Conservation (phyloP, 2,113 vertebrate genomes). For the Brachionichthys hirsutus region DNA sequence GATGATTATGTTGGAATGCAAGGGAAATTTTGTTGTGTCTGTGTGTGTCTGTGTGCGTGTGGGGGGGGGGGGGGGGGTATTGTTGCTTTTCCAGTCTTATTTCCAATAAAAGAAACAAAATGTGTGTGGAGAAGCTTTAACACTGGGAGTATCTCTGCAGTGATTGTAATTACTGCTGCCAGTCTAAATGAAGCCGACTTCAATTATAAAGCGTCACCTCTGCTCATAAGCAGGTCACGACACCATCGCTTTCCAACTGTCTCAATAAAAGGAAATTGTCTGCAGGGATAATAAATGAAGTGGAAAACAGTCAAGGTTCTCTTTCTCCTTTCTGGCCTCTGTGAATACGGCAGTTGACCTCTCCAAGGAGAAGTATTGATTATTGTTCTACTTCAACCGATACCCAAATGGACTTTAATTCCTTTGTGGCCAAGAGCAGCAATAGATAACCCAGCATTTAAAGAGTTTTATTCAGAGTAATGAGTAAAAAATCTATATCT, state of each 20-base stretch:
- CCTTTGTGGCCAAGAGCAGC: constrained; percentile 4
- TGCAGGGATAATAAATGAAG: constrained; percentile 38
- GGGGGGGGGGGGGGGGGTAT: too few relatives aligned
- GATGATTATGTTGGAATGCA: too few relatives aligned
- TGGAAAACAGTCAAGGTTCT: constrained; percentile 35
- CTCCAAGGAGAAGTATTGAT: constrained; percentile 52
- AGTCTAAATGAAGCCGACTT: constrained; percentile 35
- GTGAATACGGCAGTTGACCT: constrained; percentile 50
- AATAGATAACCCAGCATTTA: constrained; percentile 8
- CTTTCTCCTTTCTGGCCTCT: constrained; percentile 17
- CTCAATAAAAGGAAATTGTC: constrained; percentile 39
- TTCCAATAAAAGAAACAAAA: background rate
- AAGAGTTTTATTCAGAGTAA: background rate
- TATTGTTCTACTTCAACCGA: constrained; percentile 32
- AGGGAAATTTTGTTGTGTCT: too few relatives aligned
- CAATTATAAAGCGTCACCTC: constrained; percentile 57
- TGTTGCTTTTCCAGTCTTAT: constrained; percentile 2
- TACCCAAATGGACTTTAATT: constrained; percentile 11
- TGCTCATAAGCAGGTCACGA: constrained; percentile 42
- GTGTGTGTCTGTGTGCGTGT: too few relatives aligned
- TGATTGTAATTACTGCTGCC: constrained; percentile 57
- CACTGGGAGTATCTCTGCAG: constrained; percentile 4
- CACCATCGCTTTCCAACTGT: constrained; percentile 57
- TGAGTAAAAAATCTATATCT: background rate
- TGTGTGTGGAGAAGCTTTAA: background rate